A percentile compares a stretch with the other conserved stretches of the same genome.
phyloP scores from a whole-genome alignment of 2,113 vertebrate genomes.

The Turdus rufiventris region DNA sequence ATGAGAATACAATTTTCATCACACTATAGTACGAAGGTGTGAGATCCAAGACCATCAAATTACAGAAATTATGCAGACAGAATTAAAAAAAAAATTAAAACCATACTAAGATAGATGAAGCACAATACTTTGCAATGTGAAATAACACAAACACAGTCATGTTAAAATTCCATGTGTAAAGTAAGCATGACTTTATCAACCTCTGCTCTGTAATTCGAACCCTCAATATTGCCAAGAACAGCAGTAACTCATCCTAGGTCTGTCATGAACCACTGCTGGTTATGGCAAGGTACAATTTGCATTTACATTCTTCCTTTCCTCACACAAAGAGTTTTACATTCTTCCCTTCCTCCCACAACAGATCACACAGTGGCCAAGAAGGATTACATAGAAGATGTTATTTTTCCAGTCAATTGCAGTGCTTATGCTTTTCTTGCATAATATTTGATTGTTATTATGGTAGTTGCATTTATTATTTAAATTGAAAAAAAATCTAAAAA shows the following conservation, averaged over 20 bases:
- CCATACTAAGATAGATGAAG: background rate
- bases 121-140: background rate
- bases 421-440: background rate
- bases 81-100: background rate
- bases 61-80: background rate
- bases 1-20: background rate
- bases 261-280: background rate
- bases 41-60: background rate
- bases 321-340: background rate
- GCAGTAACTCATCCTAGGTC: background rate
- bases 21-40: background rate
- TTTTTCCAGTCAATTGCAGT: background rate
- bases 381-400: background rate
- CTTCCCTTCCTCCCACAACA: background rate
- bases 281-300: background rate
- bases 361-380: background rate
- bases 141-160: background rate
- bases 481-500: background rate
- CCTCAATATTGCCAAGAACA: background rate
- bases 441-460: background rate
- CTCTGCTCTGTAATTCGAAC: background rate
- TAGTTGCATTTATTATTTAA: background rate
- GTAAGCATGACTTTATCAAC: background rate
- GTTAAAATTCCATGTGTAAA: background rate
- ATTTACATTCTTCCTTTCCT: background rate